Evolutionary conservation across 2,113 vertebrate genomes (phyloP).

Genomic region (Puntigrus tetrazona): DNA sequence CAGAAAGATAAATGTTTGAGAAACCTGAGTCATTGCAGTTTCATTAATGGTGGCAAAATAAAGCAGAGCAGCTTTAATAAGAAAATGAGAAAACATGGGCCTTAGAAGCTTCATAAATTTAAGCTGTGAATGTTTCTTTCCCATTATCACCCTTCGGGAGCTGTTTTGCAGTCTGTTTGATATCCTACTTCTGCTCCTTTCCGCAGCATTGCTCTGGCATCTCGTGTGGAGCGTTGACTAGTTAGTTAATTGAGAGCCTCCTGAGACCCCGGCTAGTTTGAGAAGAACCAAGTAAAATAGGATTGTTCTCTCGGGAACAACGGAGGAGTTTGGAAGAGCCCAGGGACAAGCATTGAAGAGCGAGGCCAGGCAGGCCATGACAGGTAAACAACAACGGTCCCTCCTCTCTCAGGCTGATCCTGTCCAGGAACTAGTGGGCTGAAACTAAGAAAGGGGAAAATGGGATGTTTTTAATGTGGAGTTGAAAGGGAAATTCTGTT

Average conservation of each 20-base stretch:
- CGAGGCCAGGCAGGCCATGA: slow-evolving; percentile 45
- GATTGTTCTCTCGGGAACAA: slow-evolving; percentile 50
- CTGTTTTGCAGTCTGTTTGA: slow-evolving; percentile 40
- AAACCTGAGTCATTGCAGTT: background rate
- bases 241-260: slow-evolving; percentile 57
- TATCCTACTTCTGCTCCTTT: slow-evolving; percentile 54
- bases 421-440: slow-evolving; percentile 54
- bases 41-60: background rate
- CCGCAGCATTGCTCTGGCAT: slow-evolving; percentile 40
- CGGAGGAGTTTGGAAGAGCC: slow-evolving; percentile 35
- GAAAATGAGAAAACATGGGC: background rate
- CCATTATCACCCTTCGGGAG: slow-evolving; percentile 31
- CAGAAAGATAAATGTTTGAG: background rate
- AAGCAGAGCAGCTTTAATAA: background rate
- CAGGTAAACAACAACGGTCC: slow-evolving; percentile 57
- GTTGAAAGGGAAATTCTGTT: slow-evolving; percentile 7
- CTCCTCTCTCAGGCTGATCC: slow-evolving; percentile 39
- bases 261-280: slow-evolving; percentile 34
- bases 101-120: background rate
- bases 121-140: background rate
- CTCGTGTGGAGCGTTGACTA: slow-evolving; percentile 27
- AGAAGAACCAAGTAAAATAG: slow-evolving; percentile 36
- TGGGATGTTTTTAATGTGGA: slow-evolving; percentile 34
- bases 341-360: slow-evolving; percentile 46
- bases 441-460: slow-evolving; percentile 45